A percentile compares a stretch with the other conserved stretches of the same genome.
Evolutionary conservation across 2,888 invertebrate genomes (phyloP).

Genomic region (Cephus pulcher): DNA sequence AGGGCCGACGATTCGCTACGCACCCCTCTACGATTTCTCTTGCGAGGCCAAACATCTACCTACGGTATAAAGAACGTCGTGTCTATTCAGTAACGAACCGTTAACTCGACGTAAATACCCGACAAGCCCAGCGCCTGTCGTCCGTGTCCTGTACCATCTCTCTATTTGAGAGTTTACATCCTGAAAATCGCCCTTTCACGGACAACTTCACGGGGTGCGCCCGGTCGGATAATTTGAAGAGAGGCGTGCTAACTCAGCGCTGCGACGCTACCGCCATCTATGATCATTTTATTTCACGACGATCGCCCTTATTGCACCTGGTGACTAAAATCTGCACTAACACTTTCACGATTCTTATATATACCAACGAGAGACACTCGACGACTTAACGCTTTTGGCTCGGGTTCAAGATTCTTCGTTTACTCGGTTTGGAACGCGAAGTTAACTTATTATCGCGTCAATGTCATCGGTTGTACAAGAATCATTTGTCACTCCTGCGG

Average conservation of each 20-base stretch:
- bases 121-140: slow-evolving; percentile 28
- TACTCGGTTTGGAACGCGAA: background rate
- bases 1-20: slow-evolving; percentile 57
- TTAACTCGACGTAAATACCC: slow-evolving; percentile 60
- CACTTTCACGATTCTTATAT: background rate
- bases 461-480: background rate
- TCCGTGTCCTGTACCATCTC: slow-evolving; percentile 33
- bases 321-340: background rate
- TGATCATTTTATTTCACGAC: background rate
- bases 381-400: background rate
- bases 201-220: slow-evolving; percentile 46
- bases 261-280: background rate
- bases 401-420: background rate
- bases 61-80: slow-evolving; percentile 47
- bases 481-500: background rate
- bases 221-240: background rate
- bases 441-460: background rate
- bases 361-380: background rate
- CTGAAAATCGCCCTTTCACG: slow-evolving; percentile 52
- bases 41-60: slow-evolving; percentile 60
- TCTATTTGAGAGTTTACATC: slow-evolving; percentile 45
- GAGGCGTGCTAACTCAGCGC: background rate
- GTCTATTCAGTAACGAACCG: slow-evolving; percentile 59
- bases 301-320: background rate
- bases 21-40: slow-evolving; percentile 44